Base-by-base conservation (phyloP, 1,140 invertebrate species). In the Solenopsis invicta region DNA sequence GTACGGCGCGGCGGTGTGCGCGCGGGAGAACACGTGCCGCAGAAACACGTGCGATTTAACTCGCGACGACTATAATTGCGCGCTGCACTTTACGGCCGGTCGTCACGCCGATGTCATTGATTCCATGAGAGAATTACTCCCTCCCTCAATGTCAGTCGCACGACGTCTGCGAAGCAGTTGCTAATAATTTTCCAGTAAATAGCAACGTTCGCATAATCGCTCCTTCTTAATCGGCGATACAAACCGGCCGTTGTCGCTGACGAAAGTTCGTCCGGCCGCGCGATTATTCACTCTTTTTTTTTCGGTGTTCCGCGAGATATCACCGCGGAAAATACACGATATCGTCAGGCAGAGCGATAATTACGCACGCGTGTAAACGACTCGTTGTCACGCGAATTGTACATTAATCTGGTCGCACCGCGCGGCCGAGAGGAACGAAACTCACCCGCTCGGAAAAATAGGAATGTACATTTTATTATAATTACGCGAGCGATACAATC, bases 21-120 rank as follows among this genome's bases (percentile, higher is more conserved):
- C 41, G 13, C 41, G 18, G 24, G 48, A 34, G 74, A 74, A 52
- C 41, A 52, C 52, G 76, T 90, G 61, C 76, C 78, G 71, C 59
- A 77, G 82, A 86, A 90, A 90, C 87, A 82, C 89, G 86, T 88
- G 87, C 76, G 81, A 91, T 84, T 91, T 90, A 91, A 74, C 89
- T 64, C 45, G 78, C 84, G 87, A 90, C 86, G 87, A 89, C 91
- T 91, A 87, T 89, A 93, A 93, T 93, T 91, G 90, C 86, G 71
- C 76, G 66, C 12, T 87, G 72, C 81, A 90, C 85, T 89, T 93
- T 93, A 93, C 86, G 88, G 80, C 59, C n/a, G 66, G 10, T 71
- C 56, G 85, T 91, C 93, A 93, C 92, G 93, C 82, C 88, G 89
- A 74, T 71, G 85, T 87, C 61, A 50, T 86, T 66, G 90, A 80